Percentiles rank a stretch among this genome's conserved stretches.
Evolutionary conservation across 2,113 vertebrate genomes (phyloP).

Genomic region (Chionodraco myersi): DNA sequence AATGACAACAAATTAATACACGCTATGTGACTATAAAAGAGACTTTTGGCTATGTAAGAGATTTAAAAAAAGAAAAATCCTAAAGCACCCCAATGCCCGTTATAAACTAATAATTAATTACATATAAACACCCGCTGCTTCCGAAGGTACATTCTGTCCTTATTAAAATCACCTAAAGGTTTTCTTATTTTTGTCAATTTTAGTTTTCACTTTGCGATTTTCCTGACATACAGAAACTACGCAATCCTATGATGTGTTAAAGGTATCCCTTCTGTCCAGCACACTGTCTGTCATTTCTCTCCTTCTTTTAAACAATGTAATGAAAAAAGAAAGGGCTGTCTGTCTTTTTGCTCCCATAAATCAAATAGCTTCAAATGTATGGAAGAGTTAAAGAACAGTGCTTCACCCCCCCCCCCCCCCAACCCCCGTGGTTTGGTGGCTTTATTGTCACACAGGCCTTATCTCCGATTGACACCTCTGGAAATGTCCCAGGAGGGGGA

Average conservation of each 20-base stretch:
- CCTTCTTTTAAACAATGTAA: constrained; percentile 28
- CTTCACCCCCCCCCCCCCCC: constrained; percentile 12
- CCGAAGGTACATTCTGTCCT: not conserved
- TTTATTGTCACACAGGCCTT: constrained; percentile 80
- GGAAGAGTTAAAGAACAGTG: constrained; percentile 51
- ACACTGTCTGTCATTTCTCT: constrained; percentile 19
- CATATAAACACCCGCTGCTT: not conserved
- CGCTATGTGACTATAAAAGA: not conserved
- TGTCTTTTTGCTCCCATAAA: constrained; percentile 57
- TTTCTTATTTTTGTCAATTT: not conserved
- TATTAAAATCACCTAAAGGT: not conserved
- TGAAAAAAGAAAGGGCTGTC: constrained; percentile 39
- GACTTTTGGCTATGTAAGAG: not conserved
- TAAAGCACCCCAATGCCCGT: not conserved
- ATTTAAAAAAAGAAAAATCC: not conserved
- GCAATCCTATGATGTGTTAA: constrained; percentile 8
- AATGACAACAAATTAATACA: not conserved
- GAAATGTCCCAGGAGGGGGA: constrained; percentile 81
- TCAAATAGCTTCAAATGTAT: constrained; percentile 70
- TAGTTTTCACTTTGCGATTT: too few species aligned
- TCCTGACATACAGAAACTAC: not conserved
- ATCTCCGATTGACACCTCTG: constrained; percentile 84
- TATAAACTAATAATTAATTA: not conserved
- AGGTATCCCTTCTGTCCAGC: not conserved
- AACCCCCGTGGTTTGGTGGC: constrained; percentile 59